phyloP scores from a whole-genome alignment of 2,113 vertebrate species.

The Ia io region DNA sequence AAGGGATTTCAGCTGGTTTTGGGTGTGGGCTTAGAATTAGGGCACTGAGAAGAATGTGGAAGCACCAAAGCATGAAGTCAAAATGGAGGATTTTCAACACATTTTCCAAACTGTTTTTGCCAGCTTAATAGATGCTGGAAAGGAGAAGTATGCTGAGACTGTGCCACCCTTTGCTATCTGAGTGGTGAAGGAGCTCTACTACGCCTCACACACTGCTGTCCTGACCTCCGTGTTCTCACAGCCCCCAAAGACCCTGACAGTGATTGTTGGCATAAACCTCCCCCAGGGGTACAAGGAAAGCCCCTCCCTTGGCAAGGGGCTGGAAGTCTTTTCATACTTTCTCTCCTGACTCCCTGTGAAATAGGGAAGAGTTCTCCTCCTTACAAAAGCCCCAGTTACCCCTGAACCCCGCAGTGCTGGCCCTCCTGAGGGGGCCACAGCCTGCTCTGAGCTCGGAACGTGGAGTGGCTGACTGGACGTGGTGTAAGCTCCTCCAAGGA shows the following conservation, averaged over 20 bases:
- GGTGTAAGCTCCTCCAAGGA: not conserved
- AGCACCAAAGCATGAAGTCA: not conserved
- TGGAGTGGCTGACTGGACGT: not conserved
- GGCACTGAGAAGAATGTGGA: not conserved
- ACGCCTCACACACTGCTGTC: not conserved
- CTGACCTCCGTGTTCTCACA: not conserved
- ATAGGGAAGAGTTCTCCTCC: not conserved
- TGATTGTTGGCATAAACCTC: not conserved
- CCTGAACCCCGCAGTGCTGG: no score
- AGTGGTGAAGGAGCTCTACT: not conserved
- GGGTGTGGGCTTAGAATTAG: not conserved
- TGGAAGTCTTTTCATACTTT: not conserved
- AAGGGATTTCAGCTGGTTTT: not conserved
- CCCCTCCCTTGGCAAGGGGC: not conserved
- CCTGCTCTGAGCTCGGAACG: not conserved
- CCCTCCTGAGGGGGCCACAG: accelerated
- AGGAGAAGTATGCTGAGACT: not conserved
- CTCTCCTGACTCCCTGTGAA: not conserved
- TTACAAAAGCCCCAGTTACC: not conserved
- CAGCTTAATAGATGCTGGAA: not conserved
- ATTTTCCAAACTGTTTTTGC: not conserved
- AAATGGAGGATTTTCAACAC: not conserved
- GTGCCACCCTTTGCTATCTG: not conserved
- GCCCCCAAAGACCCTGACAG: not conserved
- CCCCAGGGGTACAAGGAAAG: not conserved